Base-by-base conservation (phyloP, 1,140 invertebrate genomes). In the Achroia grisella region DNA sequence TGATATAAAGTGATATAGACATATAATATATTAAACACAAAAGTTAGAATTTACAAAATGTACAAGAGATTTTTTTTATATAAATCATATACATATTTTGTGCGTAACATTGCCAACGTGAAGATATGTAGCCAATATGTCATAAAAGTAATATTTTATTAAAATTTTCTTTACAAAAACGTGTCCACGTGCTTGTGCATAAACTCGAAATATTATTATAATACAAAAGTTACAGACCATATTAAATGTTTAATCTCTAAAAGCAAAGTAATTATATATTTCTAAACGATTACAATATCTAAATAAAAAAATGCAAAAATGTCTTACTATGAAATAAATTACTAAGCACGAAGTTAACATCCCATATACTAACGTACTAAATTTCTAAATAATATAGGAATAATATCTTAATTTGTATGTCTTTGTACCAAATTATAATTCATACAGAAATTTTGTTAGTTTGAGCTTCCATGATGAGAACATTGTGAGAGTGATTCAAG, bases 401-500 rank as follows among this genome's bases (percentile, higher is more conserved):
- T 76, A 70, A 66, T 70, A 72, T 70, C 68, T 80, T 74, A 79
- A 62, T 79, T 79, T 76, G 73, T 78, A 78, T 71, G 60, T 78
- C 51, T 83, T 83, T 83, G 79, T 80, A 80, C 79, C 75, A 77
- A 79, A 80, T 69, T 47, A 54, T 70, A 56, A 60, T 68, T 63
- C 44, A 61, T 52, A 47, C 62, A 52, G 48, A 55, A 60, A 61
- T 47, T 62, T 65, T 65, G 55, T 56, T 65, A 67, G 69, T 71
- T 64, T 60, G 59, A 71, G 55, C 63, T 62, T 63, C 37, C 52
- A 48, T 30, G 27, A 44, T 42, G 45, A 52, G 55, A 51, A 56
- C 52, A 52, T 49, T 37, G 43, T 23, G 6, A 23, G 17, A 6
- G 17, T 23, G 17, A 6, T 23, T 23, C 17, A 6, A 23, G 28